Evolutionary conservation across 2,113 vertebrate genomes (phyloP), one percentile per base, ranked within the genome.

Genomic region (Daboia siamensis): DNA sequence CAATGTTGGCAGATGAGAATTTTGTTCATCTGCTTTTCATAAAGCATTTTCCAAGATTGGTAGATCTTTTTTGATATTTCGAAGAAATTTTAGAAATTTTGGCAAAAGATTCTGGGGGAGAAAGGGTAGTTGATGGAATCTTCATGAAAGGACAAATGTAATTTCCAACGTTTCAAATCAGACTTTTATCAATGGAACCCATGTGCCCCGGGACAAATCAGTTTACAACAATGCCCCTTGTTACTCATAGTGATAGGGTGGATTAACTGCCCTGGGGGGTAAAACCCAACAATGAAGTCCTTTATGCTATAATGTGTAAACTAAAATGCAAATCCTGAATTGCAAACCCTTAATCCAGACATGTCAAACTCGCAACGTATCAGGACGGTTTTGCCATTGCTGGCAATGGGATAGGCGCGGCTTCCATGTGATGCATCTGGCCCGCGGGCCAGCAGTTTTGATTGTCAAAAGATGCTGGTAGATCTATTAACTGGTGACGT

Each of bases 401-500:
- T 39, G 39, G 39, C 39, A 39, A 39, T 39, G 39, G 39, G 39
- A 39, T 39, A 39, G 39, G 39, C 39, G 39, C 39, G 39, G 39
- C 39, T 39, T 39, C 39, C 39, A 39, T 2, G 39, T 39, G 39
- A 39, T 39, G 39, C 39, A 39, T 39, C 39, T 2, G 39, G 39
- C 39, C 39, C 39, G 39, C 39, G 39, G 39, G 39, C 39, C 39
- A 2, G 39, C 39, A 39, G 39, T 39, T 97, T 96, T 96, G 96
- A 97, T 96, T 94, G 95, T 94, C 95, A 97, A 96, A 95, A 95
- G 97, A 96, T 23, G 84, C 91, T 89, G 95, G 95, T 96, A 97
- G 97, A 97, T 96, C 96, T 97, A 96, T 97, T 97, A 96, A 95
- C 91, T 84, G 93, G 61, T 93, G 93, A 96, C 95, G 94, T 96